These are phyloP conservation scores for Megastigmus dorsalis DNA, from an alignment of 2,888 invertebrate genomes.

Conservation along the genomic window DNA sequence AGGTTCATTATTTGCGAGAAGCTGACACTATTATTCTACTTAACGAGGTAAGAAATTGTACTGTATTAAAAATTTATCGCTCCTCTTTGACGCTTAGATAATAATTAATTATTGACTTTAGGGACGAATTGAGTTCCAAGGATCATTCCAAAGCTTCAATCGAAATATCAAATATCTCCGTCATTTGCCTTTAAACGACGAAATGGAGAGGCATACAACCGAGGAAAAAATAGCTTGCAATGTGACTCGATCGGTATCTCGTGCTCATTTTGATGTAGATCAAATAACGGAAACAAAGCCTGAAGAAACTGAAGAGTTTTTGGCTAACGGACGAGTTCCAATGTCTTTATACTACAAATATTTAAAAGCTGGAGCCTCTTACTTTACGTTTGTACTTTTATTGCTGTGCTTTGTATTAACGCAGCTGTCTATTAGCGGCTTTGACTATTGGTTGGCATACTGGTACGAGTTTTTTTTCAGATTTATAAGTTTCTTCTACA, in stretches of 20 bases:
- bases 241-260: too few species aligned
- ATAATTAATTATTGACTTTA: slow-evolving; percentile 62
- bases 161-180: slow-evolving; percentile 68
- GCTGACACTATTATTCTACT: slow-evolving; percentile 65
- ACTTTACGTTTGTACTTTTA: slow-evolving; percentile 76
- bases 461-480: slow-evolving; percentile 78
- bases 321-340: slow-evolving; percentile 81
- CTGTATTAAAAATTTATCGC: not conserved
- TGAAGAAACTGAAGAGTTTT: slow-evolving; percentile 79
- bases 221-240: not conserved
- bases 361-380: slow-evolving; percentile 81
- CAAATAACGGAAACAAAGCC: slow-evolving; percentile 64
- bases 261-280: too few species aligned
- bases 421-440: slow-evolving; percentile 82
- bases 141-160: slow-evolving; percentile 78
- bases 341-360: slow-evolving; percentile 81
- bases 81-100: not conserved
- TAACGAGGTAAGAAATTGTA: slow-evolving; percentile 60
- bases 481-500: not conserved
- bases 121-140: slow-evolving; percentile 80
- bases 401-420: slow-evolving; percentile 79
- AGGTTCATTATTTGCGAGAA: slow-evolving; percentile 80
- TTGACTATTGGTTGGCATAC: slow-evolving; percentile 86
- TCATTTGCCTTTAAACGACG: not conserved
- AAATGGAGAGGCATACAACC: not conserved